These are phyloP conservation scores for Oncorhynchus tshawytscha DNA, from an alignment of 2,113 vertebrate species.

Conservation along the genomic window DNA sequence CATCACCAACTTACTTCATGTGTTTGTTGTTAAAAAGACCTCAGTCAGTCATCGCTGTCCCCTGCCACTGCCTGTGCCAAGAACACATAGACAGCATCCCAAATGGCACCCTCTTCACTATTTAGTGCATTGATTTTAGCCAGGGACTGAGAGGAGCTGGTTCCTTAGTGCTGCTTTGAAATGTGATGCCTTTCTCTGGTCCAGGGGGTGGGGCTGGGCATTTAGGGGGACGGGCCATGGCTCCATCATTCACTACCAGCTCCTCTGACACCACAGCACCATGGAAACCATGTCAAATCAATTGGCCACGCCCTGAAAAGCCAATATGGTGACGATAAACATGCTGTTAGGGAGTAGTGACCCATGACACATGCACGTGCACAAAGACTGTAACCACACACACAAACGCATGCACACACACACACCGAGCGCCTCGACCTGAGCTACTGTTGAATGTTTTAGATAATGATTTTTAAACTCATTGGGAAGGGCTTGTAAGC, in stretches of 20 bases:
- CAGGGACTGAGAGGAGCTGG: background rate
- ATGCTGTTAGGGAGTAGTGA: slow-evolving; percentile 11
- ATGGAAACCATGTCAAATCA: slow-evolving; percentile 53
- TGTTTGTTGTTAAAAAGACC: background rate
- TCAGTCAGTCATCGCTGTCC: background rate
- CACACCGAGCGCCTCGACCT: background rate
- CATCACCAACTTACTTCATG: background rate
- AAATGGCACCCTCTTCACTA: no score
- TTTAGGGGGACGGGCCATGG: background rate
- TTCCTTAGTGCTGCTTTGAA: slow-evolving; percentile 2
- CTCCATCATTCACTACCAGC: slow-evolving; percentile 9
- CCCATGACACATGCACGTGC: slow-evolving; percentile 6
- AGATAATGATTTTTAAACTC: no score
- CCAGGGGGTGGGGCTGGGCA: background rate
- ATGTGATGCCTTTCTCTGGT: background rate
- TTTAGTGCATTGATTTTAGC: no score
- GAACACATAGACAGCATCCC: background rate
- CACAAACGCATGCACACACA: slow-evolving; percentile 17
- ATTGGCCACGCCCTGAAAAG: slow-evolving; percentile 57
- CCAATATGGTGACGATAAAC: slow-evolving; percentile 56
- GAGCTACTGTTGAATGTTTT: background rate
- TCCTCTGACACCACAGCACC: slow-evolving; percentile 38
- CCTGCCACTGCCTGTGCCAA: background rate
- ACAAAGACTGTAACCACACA: background rate
- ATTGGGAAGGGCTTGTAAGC: background rate